Percentiles rank a stretch among this genome's conserved stretches.
Evolutionary conservation across 1,140 invertebrate species (phyloP).

Genomic region (Homalodisca vitripennis): DNA sequence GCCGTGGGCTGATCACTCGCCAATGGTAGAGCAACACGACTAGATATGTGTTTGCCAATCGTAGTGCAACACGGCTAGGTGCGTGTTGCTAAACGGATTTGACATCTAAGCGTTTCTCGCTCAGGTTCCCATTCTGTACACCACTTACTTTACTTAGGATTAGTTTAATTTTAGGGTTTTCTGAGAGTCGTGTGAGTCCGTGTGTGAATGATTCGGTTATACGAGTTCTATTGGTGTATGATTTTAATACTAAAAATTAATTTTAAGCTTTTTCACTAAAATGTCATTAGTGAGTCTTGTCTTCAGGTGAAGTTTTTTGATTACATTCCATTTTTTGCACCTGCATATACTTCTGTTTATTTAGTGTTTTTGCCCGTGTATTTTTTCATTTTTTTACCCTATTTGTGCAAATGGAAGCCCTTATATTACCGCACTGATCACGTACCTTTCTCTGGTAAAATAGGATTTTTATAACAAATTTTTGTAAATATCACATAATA

Average conservation of each 20-base stretch:
- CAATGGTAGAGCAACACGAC: background rate
- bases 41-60: background rate
- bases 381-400: too few relatives aligned
- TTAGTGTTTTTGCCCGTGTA: background rate
- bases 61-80: background rate
- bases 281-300: background rate
- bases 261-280: slow-evolving; percentile 22
- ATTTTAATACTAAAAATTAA: slow-evolving; percentile 7
- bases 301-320: slow-evolving; percentile 1
- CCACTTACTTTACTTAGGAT: background rate
- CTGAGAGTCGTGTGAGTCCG: background rate
- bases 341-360: background rate
- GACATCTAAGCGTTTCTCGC: background rate
- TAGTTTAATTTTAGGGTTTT: slow-evolving; percentile 12
- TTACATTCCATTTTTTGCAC: slow-evolving; percentile 25
- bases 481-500: slow-evolving; percentile 22
- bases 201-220: background rate
- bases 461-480: slow-evolving; percentile 14
- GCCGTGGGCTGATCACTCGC: background rate
- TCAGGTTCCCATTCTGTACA: background rate
- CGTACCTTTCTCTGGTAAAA: background rate
- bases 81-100: background rate
- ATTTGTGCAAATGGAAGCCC: background rate
- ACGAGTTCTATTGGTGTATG: background rate
- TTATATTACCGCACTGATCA: background rate